A percentile compares a stretch with the other conserved stretches of the same genome.
Conservation (phyloP, 2,888 invertebrate genomes). For the Therioaphis trifolii region DNA sequence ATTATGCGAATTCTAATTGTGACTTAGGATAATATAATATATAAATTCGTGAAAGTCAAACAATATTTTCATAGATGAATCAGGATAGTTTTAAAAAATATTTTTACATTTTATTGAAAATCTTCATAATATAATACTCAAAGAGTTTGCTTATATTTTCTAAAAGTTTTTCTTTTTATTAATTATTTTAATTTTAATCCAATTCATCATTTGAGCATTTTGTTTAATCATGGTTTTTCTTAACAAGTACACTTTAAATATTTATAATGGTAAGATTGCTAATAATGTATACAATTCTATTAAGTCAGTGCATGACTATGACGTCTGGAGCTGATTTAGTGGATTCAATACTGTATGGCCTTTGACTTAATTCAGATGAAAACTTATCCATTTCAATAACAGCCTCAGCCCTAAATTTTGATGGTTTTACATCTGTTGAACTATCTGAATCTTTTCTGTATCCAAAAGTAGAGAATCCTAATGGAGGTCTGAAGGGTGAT, state of each 20-base stretch:
- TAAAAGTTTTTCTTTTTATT: neutral
- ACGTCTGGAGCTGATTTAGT: conserved; percentile 92
- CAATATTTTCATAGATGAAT: conserved; percentile 47
- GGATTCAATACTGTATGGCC: conserved; percentile 84
- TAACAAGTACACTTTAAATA: conserved; percentile 29
- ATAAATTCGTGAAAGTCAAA: conserved; percentile 38
- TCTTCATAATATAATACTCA: neutral
- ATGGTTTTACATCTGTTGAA: conserved; percentile 57
- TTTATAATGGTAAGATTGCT: conserved; percentile 14
- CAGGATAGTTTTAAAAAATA: neutral
- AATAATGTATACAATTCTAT: conserved; percentile 65
- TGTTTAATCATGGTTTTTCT: conserved; percentile 42
- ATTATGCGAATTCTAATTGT: conserved; percentile 9
- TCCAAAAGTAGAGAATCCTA: conserved; percentile 73
- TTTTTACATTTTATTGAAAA: conserved; percentile 25
- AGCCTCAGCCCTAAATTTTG: conserved; percentile 73
- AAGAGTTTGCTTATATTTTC: neutral
- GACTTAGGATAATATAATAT: conserved; percentile 15
- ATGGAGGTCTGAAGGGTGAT: conserved; percentile 59
- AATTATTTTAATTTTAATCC: conserved; percentile 38
- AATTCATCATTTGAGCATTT: conserved; percentile 55
- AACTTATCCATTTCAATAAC: conserved; percentile 73
- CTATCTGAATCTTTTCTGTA: conserved; percentile 68
- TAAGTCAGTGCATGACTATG: conserved; percentile 84
- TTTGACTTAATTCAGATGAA: conserved; percentile 60